Conservation (phyloP, 2,113 vertebrate species). For the Hiodon tergisus region DNA sequence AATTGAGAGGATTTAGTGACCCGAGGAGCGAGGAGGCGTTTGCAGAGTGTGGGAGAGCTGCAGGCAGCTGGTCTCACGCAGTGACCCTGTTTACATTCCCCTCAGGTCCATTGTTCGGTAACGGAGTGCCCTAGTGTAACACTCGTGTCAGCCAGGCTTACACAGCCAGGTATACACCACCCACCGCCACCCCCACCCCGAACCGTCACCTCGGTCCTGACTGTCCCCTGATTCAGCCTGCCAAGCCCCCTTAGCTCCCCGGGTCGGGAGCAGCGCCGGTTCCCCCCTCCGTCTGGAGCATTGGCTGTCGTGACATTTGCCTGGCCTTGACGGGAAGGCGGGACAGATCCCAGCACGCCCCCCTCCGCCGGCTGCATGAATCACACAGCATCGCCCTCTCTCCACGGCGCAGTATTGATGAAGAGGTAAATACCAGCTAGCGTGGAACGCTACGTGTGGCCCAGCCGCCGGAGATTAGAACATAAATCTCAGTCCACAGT, state of each 20-base stretch:
- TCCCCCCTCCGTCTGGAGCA: slow-evolving; percentile 18
- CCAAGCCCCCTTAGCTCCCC: too few relatives aligned
- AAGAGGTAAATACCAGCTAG: slow-evolving; percentile 11
- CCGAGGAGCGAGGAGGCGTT: not conserved
- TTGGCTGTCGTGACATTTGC: slow-evolving; percentile 59
- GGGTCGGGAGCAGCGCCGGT: too few relatives aligned
- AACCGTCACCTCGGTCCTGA: too few relatives aligned
- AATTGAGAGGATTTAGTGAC: slow-evolving; percentile 12
- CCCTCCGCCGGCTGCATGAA: slow-evolving; percentile 7
- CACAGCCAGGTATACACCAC: too few relatives aligned
- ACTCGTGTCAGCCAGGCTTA: too few relatives aligned
- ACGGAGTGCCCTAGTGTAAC: not conserved
- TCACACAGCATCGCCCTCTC: not conserved
- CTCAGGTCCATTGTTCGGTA: not conserved
- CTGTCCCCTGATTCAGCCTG: too few relatives aligned
- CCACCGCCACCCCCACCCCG: too few relatives aligned
- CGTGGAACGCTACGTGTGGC: not conserved
- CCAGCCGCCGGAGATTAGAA: not conserved
- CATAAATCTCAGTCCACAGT: not conserved
- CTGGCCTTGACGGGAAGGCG: slow-evolving; percentile 45
- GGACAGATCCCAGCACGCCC: not conserved
- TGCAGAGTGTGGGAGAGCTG: slow-evolving; percentile 10
- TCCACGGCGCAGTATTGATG: slow-evolving; percentile 19
- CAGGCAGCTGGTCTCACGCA: not conserved
- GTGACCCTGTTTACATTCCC: not conserved